Conservation (phyloP, 2,797 vertebrate species). For the Channallabes apus region DNA sequence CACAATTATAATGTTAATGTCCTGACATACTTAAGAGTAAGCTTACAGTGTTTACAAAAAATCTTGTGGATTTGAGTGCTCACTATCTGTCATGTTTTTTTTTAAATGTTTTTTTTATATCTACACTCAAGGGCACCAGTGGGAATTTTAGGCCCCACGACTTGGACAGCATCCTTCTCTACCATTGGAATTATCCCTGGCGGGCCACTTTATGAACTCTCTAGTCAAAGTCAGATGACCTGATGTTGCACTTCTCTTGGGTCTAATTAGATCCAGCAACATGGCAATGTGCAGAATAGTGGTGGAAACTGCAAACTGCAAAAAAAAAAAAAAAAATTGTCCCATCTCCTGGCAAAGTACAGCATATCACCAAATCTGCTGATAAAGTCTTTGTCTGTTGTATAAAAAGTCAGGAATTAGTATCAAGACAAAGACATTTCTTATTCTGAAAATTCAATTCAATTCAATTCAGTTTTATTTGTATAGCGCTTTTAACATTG, state of each 20-base stretch:
- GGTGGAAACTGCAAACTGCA: not conserved
- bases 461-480: too few species aligned
- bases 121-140: not conserved
- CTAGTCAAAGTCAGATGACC: not conserved
- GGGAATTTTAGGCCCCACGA: not conserved
- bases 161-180: not conserved
- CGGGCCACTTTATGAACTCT: constrained; percentile 7
- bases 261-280: constrained; percentile 15
- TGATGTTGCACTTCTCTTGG: constrained; percentile 25
- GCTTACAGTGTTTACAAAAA: not conserved
- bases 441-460: constrained; percentile 4
- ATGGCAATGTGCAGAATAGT: not conserved
- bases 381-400: constrained; percentile 21
- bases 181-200: not conserved
- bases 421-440: not conserved
- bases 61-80: not conserved
- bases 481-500: too few species aligned
- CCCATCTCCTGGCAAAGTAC: constrained; percentile 1
- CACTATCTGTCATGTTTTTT: not conserved
- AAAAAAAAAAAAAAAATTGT: not conserved
- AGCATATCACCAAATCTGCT: constrained; percentile 16
- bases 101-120: not conserved
- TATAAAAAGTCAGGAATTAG: not conserved
- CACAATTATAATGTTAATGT: not conserved
- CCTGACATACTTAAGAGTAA: not conserved